A percentile compares a stretch with the other conserved stretches of the same genome.
phyloP scores from a whole-genome alignment of 2,888 invertebrate genomes.

The Phytoseiulus persimilis region DNA sequence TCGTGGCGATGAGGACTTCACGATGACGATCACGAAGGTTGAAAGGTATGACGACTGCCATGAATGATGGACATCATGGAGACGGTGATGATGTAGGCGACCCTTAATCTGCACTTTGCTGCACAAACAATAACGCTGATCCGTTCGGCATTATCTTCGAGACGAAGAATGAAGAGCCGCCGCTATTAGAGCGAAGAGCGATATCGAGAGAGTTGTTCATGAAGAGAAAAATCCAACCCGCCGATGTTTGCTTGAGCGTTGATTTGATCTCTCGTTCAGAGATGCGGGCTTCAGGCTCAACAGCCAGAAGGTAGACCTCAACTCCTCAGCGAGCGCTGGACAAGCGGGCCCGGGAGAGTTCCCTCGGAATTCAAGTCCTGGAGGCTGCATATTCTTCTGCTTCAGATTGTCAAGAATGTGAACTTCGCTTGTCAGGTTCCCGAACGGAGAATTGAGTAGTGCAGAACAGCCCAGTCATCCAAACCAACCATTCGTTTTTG shows the following conservation, averaged over 20 bases:
- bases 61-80: neutral
- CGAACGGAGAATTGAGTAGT: too few species aligned
- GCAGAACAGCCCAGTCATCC: too few species aligned
- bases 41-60: neutral
- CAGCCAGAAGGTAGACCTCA: neutral
- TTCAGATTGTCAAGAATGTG: too few species aligned
- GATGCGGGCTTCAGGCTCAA: neutral
- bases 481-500: too few species aligned
- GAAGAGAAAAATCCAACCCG: neutral
- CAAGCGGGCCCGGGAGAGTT: too few species aligned
- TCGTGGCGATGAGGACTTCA: neutral
- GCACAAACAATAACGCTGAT: neutral
- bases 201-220: too few species aligned
- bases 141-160: neutral
- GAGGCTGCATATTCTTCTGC: too few species aligned
- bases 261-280: neutral
- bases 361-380: too few species aligned
- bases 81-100: neutral
- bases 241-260: neutral
- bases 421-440: too few species aligned
- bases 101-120: neutral
- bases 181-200: neutral
- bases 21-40: neutral
- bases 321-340: neutral
- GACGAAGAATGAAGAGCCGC: neutral